Conservation (phyloP, 2,113 vertebrate genomes). For the Zosterops hypoxanthus region DNA sequence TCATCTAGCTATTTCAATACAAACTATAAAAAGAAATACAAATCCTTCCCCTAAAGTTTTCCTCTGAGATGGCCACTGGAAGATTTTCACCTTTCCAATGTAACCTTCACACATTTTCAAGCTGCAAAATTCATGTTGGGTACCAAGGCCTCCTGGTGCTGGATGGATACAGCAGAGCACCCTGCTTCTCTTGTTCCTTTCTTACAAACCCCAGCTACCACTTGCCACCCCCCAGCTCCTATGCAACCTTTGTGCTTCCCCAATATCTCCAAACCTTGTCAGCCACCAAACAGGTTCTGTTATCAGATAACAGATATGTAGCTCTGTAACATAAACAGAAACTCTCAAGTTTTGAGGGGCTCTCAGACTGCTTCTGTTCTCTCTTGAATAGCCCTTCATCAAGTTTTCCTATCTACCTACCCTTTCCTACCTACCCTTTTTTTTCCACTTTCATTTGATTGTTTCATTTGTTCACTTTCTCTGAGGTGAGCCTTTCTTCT, state of each 20-base stretch:
- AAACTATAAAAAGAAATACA: background rate
- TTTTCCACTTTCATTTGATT: background rate
- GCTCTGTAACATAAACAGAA: background rate
- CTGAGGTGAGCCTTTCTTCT: background rate
- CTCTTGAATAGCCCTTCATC: background rate
- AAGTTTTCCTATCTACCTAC: background rate
- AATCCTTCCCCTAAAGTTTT: background rate
- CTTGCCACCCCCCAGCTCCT: background rate
- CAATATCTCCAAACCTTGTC: background rate
- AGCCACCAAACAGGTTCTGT: rapidly evolving
- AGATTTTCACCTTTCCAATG: background rate
- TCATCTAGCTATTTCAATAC: background rate
- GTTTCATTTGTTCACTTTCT: background rate
- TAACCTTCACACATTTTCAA: background rate
- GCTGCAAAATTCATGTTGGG: background rate
- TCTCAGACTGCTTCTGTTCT: background rate
- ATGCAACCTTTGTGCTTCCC: background rate
- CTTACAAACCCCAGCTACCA: background rate
- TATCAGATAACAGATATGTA: background rate
- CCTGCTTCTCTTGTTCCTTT: background rate
- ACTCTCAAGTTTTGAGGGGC: background rate
- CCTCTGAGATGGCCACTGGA: background rate
- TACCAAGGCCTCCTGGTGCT: background rate
- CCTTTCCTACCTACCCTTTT: background rate
- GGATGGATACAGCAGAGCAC: background rate